These are phyloP conservation scores for Stenodera caucasica DNA, from an alignment of 2,888 invertebrate species.

Conservation along the genomic window DNA sequence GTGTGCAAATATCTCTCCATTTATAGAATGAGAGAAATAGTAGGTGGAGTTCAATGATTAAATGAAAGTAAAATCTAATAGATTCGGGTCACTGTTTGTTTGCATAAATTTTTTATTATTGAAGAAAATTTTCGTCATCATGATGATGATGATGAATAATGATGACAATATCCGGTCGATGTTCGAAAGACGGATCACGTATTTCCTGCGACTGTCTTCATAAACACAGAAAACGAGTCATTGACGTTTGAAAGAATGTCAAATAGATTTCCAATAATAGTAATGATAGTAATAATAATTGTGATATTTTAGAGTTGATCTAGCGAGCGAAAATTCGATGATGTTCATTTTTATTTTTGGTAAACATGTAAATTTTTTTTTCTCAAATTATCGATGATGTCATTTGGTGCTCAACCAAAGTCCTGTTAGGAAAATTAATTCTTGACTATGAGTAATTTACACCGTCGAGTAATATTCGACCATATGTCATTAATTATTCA, in stretches of 20 bases:
- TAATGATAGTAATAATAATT: neutral
- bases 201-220: conserved; percentile 21
- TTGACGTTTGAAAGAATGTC: conserved; percentile 18
- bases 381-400: neutral
- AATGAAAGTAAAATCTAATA: neutral
- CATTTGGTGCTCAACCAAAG: conserved; percentile 10
- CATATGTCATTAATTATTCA: conserved; percentile 22
- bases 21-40: neutral
- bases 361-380: neutral
- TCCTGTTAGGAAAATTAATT: conserved; percentile 34
- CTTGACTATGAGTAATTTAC: conserved; percentile 28
- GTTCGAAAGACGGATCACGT: conserved; percentile 25
- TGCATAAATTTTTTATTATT: conserved; percentile 12
- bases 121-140: neutral
- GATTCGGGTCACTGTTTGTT: neutral
- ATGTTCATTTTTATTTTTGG: neutral
- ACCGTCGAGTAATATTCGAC: conserved; percentile 15
- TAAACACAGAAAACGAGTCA: conserved; percentile 9
- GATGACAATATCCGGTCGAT: conserved; percentile 15
- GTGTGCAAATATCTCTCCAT: neutral
- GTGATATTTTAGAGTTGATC: too few species aligned
- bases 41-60: neutral
- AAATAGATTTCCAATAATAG: conserved; percentile 5
- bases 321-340: neutral
- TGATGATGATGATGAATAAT: neutral